Evolutionary conservation across 2,888 invertebrate species (phyloP).

Genomic region (Drosophila vallismaia): DNA sequence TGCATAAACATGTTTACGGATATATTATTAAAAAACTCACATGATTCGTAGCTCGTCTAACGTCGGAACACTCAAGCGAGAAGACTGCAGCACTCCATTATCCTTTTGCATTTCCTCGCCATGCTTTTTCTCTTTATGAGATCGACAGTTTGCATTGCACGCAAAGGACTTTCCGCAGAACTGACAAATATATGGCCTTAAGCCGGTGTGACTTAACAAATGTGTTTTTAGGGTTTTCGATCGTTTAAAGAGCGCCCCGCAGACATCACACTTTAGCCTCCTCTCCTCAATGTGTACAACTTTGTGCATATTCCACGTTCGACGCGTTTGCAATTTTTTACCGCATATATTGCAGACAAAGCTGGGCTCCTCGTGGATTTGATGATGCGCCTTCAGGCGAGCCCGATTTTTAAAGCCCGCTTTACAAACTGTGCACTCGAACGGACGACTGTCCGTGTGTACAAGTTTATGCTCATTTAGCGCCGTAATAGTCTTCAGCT

Average conservation of each 20-base stretch:
- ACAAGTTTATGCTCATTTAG: conserved; percentile 84
- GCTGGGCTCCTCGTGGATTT: conserved; percentile 83
- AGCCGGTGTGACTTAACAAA: conserved; percentile 81
- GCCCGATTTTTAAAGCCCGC: conserved; percentile 82
- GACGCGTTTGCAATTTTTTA: conserved; percentile 83
- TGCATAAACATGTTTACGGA: too few relatives aligned
- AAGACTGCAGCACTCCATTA: conserved; percentile 69
- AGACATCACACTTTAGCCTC: conserved; percentile 81
- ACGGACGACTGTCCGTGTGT: conserved; percentile 84
- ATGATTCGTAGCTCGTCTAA: conserved; percentile 81
- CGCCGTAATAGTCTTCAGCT: conserved; percentile 84
- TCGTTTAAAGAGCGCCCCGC: conserved; percentile 82
- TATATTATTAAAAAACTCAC: conserved; percentile 59
- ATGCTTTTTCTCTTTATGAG: conserved; percentile 83
- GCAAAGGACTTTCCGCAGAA: conserved; percentile 83
- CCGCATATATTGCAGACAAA: conserved; percentile 84
- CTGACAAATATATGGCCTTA: conserved; percentile 82
- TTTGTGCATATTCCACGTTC: conserved; percentile 84
- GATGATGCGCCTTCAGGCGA: conserved; percentile 81
- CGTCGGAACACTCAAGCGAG: conserved; percentile 79
- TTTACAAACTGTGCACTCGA: conserved; percentile 83
- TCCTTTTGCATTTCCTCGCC: conserved; percentile 80
- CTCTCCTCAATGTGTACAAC: conserved; percentile 82
- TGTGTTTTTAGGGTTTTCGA: conserved; percentile 83
- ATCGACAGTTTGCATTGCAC: conserved; percentile 83